Base-by-base conservation (phyloP, 2,113 vertebrate genomes). In the Cyprinus carpio region DNA sequence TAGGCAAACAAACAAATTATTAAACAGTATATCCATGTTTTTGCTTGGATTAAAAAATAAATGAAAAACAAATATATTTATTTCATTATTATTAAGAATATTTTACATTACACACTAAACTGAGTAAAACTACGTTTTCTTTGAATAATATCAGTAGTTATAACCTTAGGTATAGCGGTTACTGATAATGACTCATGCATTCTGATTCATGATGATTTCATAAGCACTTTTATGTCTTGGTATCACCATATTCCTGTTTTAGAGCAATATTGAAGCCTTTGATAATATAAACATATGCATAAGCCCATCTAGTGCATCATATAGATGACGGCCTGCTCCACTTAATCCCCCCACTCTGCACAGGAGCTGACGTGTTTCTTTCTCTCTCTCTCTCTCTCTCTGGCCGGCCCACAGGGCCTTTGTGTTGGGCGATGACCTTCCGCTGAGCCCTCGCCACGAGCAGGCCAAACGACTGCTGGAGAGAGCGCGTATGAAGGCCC, bases 401-500 rank as follows among this genome's bases (percentile, higher is more conserved):
- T 69, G 86, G 54, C 37, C 58, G 85, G 60, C 58, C 58, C 60
- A 79, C 93, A 95, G 95, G 91, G 91, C 92, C 92, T 93, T 90
- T 92, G 92, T 94, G 80, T 87, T 90, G 15, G 79, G 82, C 87
- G 91, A 72, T 27, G 93, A 94, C 85, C 92, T 95, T 0, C 81
- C 90, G 87, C 92, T 93, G 92, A 96, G 94, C 87, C 91, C 93
- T 31, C 91, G 93, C 84, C 94, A 95, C 65, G 94, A 96, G 88
- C 94, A 96, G 91, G 94, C 93, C 89, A 94, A 94, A 87, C 94
- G 94, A 89, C 94, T 95, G 91, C 91, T 94, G 83, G 94, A 95
- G 89, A 84, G 89, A 56, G 94, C 93, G 89, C 94, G 93, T 87
- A 95, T 97, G 96, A 98, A 97, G 94, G 95, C 96, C 88, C 95